Evolutionary conservation across 2,888 invertebrate species (phyloP), one percentile per base, ranked within the genome.

Genomic region (Drosophila buzzatii): DNA sequence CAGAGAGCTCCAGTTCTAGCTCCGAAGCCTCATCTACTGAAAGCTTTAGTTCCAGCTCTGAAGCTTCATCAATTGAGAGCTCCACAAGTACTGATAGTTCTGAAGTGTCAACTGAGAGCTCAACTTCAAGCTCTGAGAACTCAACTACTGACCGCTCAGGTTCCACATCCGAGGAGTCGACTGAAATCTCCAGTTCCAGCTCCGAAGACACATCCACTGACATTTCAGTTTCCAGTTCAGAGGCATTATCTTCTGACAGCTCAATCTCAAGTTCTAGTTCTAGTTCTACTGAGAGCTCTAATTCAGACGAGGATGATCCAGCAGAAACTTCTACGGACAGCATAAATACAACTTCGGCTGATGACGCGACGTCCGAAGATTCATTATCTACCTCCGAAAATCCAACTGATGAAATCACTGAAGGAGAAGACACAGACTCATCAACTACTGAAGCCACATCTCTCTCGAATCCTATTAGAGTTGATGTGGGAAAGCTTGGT

Each of bases 201-300:
- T 52, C 70, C 1, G 27, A 27, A 27, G 6, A 27, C 27, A 0
- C 27, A 27, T 14, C 12, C n/a, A 10, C 18, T 18, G 61, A 60
- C 1, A 16, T n/a, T 3, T 44, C 23, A 10, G 37, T 16, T 5
- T 23, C 31, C 1, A 66, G 37, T 2, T 58, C 65, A 3, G 56
- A 67, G 16, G 27, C 14, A 1, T 1, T 9, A 39, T 62, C 66
- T 2, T 33, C 33, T 37, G 57, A 44, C 18, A 49, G 23, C 31
- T 16, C 20, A 8, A 56, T 41, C 6, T 33, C 55, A 1, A 55
- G 35, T 35, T 35, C 39, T 39, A 55, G 35, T 35, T 35, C 39
- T 39, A 70, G 23, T 20, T 52, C 70, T 12, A 58, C 53, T 2
- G 49, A 18, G 2, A 51, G 18, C 7, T 39, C 55, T 3, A 55